phyloP scores from a whole-genome alignment of 1,140 invertebrate genomes.

The Ridgeia piscesae region DNA sequence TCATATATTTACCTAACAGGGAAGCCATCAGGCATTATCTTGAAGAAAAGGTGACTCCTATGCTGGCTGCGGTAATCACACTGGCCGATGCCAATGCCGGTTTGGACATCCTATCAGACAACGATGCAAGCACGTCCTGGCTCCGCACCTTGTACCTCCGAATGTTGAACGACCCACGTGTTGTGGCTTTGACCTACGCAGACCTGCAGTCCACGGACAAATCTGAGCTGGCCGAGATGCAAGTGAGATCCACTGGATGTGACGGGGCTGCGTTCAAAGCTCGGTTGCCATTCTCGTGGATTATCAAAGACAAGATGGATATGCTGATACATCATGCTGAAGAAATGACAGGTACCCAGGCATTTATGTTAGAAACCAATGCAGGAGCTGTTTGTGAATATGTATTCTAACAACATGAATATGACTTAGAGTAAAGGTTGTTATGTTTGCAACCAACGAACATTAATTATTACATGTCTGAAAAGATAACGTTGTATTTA shows the following conservation, averaged over 20 bases:
- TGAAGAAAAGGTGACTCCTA: conserved; percentile 39
- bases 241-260: conserved; percentile 30
- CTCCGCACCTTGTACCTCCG: neutral
- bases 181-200: conserved; percentile 15
- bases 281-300: conserved; percentile 43
- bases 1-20: conserved; percentile 23
- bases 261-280: conserved; percentile 27
- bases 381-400: too few relatives aligned
- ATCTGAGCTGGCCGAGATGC: conserved; percentile 31
- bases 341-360: neutral
- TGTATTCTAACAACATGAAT: too few relatives aligned
- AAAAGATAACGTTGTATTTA: too few relatives aligned
- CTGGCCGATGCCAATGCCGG: conserved; percentile 43
- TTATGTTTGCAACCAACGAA: too few relatives aligned
- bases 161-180: neutral
- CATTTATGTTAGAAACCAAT: too few relatives aligned
- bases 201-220: conserved; percentile 12
- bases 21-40: conserved; percentile 36
- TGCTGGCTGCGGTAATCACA: conserved; percentile 42
- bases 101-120: conserved; percentile 37
- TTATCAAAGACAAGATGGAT: conserved; percentile 39
- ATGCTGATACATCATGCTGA: conserved; percentile 18
- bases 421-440: too few relatives aligned
- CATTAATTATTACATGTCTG: too few relatives aligned
- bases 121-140: neutral